These are phyloP conservation scores for Plestiodon gilberti DNA, from an alignment of 2,113 vertebrate genomes.

Conservation along the genomic window DNA sequence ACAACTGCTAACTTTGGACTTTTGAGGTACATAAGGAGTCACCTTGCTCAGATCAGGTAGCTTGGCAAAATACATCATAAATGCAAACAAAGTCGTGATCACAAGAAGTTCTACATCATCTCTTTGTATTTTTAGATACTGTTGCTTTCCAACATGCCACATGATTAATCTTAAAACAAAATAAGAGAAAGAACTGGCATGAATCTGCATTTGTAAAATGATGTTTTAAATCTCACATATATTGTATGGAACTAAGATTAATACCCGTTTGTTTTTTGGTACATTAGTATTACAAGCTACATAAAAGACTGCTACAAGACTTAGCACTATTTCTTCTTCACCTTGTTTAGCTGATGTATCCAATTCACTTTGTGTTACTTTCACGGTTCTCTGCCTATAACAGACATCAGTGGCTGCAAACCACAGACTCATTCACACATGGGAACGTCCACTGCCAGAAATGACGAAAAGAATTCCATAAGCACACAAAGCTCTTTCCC, in stretches of 20 bases:
- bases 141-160: constrained; percentile 41
- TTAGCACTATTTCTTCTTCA: neutral
- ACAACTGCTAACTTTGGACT: too few relatives aligned
- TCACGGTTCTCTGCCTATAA: neutral
- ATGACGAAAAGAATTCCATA: neutral
- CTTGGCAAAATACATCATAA: neutral
- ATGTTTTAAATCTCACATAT: neutral
- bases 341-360: neutral
- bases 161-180: constrained; percentile 41
- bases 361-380: neutral
- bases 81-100: neutral
- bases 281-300: too few relatives aligned
- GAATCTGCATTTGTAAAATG: neutral
- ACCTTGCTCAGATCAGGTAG: constrained; percentile 12
- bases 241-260: neutral
- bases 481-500: neutral
- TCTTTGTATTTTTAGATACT: constrained; percentile 1
- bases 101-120: constrained; percentile 3
- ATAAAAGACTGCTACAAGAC: neutral
- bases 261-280: neutral
- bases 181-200: constrained; percentile 42
- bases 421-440: neutral
- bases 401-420: neutral
- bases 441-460: neutral
- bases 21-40: neutral